phyloP scores from a whole-genome alignment of 2,888 invertebrate genomes.

The Phaonia tiefii region DNA sequence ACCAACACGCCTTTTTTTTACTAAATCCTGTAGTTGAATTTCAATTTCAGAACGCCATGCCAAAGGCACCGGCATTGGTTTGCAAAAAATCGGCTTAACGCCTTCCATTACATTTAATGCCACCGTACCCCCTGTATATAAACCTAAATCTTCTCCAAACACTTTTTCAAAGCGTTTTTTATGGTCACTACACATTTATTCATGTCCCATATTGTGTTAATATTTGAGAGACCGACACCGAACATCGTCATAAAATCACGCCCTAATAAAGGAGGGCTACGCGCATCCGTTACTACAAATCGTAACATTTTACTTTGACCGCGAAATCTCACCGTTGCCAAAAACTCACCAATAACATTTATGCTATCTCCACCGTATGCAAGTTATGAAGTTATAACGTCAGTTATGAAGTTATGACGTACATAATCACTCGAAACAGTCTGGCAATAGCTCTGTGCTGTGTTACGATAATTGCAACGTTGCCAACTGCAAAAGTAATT shows the following conservation, averaged over 20 bases:
- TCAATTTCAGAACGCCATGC: constrained; percentile 26
- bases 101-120: neutral
- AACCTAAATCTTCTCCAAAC: constrained; percentile 37
- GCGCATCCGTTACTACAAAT: constrained; percentile 32
- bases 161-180: constrained; percentile 21
- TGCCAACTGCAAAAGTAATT: too few relatives aligned
- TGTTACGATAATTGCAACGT: too few relatives aligned
- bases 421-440: too few relatives aligned
- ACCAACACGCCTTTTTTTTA: constrained; percentile 30
- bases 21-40: constrained; percentile 10
- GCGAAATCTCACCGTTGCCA: constrained; percentile 5
- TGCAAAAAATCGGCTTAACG: constrained; percentile 30
- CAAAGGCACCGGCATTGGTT: constrained; percentile 22
- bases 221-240: constrained; percentile 19
- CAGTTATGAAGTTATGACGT: too few relatives aligned
- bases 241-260: constrained; percentile 43
- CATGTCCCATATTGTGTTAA: neutral
- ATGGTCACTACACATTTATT: constrained; percentile 17
- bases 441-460: too few relatives aligned
- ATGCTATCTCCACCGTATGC: constrained; percentile 17
- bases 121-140: neutral
- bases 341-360: constrained; percentile 29
- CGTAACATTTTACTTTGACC: constrained; percentile 7
- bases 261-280: constrained; percentile 39
- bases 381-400: too few relatives aligned